phyloP scores from a whole-genome alignment of 2,888 invertebrate genomes.

The Leucophora obtusa region DNA sequence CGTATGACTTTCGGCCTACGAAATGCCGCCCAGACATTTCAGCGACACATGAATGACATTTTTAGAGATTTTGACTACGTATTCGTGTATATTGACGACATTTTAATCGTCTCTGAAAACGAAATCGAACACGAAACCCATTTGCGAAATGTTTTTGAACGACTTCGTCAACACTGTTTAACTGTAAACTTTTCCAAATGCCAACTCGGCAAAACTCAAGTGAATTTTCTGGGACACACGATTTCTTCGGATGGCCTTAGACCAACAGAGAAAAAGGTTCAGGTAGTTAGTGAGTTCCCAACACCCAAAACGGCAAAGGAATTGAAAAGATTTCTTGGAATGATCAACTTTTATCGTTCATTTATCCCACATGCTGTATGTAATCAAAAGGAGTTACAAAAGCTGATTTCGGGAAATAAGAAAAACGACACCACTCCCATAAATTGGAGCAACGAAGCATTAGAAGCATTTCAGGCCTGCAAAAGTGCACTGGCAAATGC shows the following conservation, averaged over 20 bases:
- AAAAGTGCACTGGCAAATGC: slow-evolving; percentile 50
- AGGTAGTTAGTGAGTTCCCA: slow-evolving; percentile 40
- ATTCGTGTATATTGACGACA: slow-evolving; percentile 69
- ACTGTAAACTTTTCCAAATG: slow-evolving; percentile 51
- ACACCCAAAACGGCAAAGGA: slow-evolving; percentile 36
- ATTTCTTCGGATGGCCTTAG: slow-evolving; percentile 45
- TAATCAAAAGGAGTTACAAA: slow-evolving; percentile 43
- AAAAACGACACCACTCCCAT: slow-evolving; percentile 59
- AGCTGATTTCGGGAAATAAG: slow-evolving; percentile 37
- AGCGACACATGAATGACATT: slow-evolving; percentile 71
- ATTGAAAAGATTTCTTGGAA: slow-evolving; percentile 63
- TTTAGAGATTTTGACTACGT: slow-evolving; percentile 65
- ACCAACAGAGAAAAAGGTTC: slow-evolving; percentile 45
- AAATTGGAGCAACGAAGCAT: slow-evolving; percentile 40
- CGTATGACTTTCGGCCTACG: slow-evolving; percentile 73
- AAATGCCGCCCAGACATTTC: slow-evolving; percentile 74
- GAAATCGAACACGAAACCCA: slow-evolving; percentile 61
- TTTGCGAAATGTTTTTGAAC: slow-evolving; percentile 63
- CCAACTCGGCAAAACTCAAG: slow-evolving; percentile 25
- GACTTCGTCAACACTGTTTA: slow-evolving; percentile 44
- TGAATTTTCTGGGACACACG: slow-evolving; percentile 47
- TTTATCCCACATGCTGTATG: slow-evolving; percentile 53
- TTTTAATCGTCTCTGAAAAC: slow-evolving; percentile 41
- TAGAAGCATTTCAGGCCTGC: slow-evolving; percentile 51
- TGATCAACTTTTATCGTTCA: slow-evolving; percentile 64